Evolutionary conservation across 2,888 invertebrate species (phyloP).

Genomic region (Coronaproctus castanopsis): DNA sequence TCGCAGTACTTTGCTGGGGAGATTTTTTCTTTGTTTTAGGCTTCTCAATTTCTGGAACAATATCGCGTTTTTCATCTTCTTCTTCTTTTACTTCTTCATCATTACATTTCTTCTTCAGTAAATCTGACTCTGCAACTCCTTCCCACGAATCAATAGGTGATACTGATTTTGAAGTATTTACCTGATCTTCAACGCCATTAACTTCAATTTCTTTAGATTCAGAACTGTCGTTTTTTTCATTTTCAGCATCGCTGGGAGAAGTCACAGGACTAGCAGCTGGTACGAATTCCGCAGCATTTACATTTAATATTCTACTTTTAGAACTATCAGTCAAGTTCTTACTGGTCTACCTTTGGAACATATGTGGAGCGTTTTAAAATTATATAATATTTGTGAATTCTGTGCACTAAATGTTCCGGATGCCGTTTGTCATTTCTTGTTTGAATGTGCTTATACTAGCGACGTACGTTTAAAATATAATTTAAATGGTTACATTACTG

Average conservation of each 20-base stretch:
- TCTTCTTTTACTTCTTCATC: constrained; percentile 38
- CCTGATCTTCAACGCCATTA: constrained; percentile 1
- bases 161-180: constrained; percentile 38
- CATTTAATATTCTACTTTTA: constrained; percentile 85
- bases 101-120: constrained; percentile 7
- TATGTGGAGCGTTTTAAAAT: no score
- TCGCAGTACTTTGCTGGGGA: constrained; percentile 26
- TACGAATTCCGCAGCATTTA: constrained; percentile 94
- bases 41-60: constrained; percentile 10
- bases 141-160: constrained; percentile 18
- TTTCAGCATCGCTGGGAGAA: no score
- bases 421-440: no score
- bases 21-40: constrained; percentile 15
- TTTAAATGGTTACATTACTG: no score
- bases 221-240: no score
- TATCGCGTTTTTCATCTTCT: constrained; percentile 28
- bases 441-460: no score
- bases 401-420: no score
- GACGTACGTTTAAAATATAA: no score
- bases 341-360: no score
- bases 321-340: no score
- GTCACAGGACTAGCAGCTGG: constrained; percentile 46
- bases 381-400: no score
- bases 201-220: no score
- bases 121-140: constrained; percentile 15